phyloP scores from a whole-genome alignment of 53 echinoderm and acorn worm species.

The Apostichopus leukothele region DNA sequence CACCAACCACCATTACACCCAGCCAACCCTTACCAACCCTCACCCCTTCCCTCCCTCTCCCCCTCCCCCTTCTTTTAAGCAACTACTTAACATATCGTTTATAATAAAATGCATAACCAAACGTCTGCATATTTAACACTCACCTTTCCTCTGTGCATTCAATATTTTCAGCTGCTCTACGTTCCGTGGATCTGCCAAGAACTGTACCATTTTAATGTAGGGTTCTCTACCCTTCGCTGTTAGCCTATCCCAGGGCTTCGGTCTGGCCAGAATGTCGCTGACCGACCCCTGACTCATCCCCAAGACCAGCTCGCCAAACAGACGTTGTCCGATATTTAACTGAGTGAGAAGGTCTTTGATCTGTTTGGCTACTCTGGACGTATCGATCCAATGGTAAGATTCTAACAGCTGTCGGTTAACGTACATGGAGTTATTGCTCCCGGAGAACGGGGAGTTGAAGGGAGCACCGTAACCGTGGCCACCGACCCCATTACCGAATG shows the following conservation, averaged over 20 bases:
- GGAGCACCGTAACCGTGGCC: constrained; percentile 23
- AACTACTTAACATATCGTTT: too few relatives aligned
- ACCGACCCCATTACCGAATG: constrained; percentile 30
- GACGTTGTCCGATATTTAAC: constrained; percentile 88
- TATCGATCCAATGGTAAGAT: constrained; percentile 89
- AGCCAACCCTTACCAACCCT: too few relatives aligned
- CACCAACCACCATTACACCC: too few relatives aligned
- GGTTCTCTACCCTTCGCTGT: constrained; percentile 96
- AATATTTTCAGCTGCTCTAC: constrained; percentile 87
- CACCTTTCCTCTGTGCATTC: constrained; percentile 94
- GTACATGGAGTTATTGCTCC: constrained; percentile 33
- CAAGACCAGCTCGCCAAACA: constrained; percentile 97
- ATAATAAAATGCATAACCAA: background rate
- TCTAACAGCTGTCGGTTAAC: constrained; percentile 32
- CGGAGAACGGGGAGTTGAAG: constrained; percentile 56
- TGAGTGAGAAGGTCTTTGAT: constrained; percentile 89
- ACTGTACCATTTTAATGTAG: constrained; percentile 97
- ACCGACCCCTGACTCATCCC: constrained; percentile 96
- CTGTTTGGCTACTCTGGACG: constrained; percentile 74
- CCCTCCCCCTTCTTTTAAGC: too few relatives aligned
- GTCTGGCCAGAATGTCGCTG: constrained; percentile 90
- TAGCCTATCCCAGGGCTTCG: constrained; percentile 97
- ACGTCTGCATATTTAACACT: constrained; percentile 6
- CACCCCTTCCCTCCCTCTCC: too few relatives aligned
- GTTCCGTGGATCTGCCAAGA: constrained; percentile 80